Evolutionary conservation across 2,888 invertebrate species (phyloP).

Genomic region (Cistogaster globosa): DNA sequence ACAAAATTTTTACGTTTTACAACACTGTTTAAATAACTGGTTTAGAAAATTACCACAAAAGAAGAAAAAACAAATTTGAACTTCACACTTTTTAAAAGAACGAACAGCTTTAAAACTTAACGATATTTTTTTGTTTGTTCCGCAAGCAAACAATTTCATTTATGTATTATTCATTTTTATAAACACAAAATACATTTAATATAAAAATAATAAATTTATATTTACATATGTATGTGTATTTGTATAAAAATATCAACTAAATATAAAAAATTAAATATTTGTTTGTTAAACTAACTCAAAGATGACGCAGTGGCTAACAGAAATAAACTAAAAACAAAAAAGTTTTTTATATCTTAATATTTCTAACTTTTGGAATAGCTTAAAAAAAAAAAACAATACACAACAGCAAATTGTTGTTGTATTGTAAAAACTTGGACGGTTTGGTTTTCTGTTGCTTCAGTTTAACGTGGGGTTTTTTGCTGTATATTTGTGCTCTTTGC

Average conservation of each 20-base stretch:
- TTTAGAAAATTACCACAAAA: neutral
- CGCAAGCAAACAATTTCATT: too few species aligned
- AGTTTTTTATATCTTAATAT: conserved; percentile 44
- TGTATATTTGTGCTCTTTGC: conserved; percentile 6
- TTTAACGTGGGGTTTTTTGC: neutral
- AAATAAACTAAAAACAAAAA: conserved; percentile 71
- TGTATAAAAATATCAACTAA: neutral
- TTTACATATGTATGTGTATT: neutral
- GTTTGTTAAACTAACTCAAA: conserved; percentile 57
- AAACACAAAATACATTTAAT: too few species aligned
- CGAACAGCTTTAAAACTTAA: neutral
- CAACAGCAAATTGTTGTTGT: conserved; percentile 7
- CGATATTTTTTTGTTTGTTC: neutral
- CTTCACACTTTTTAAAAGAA: conserved; percentile 36
- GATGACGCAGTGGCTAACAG: conserved; percentile 70
- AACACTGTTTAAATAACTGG: conserved; percentile 8
- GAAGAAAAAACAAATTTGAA: conserved; percentile 20
- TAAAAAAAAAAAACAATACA: conserved; percentile 37
- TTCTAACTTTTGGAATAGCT: conserved; percentile 55
- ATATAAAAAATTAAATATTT: conserved; percentile 2
- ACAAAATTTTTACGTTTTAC: conserved; percentile 19
- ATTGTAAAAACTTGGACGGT: too few species aligned
- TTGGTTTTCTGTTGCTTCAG: too few species aligned
- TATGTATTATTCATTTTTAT: too few species aligned
- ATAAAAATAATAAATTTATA: neutral